Percentiles rank a stretch among this genome's conserved stretches.
Evolutionary conservation across 2,113 vertebrate species (phyloP).

Genomic region (Ranitomeya variabilis): DNA sequence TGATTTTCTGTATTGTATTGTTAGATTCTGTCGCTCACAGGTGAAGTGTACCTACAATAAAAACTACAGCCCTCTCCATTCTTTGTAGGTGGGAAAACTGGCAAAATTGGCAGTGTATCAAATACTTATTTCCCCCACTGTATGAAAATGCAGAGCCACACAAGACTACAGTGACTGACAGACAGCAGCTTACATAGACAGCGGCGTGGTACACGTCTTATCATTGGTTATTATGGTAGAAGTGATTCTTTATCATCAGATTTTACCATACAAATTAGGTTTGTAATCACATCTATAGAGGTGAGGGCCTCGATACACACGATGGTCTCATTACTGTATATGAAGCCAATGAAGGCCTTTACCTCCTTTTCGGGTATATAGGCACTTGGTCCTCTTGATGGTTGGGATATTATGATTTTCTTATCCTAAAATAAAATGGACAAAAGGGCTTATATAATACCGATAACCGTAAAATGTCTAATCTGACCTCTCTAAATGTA

Average conservation of each 20-base stretch:
- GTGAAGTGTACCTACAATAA: too few species aligned
- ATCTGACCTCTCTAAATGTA: neutral
- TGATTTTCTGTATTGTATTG: too few species aligned
- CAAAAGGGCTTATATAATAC: constrained; percentile 47
- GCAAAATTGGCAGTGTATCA: too few species aligned
- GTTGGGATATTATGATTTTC: constrained; percentile 74
- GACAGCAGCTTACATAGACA: neutral
- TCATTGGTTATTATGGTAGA: neutral
- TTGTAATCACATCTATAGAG: neutral
- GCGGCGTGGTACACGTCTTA: neutral
- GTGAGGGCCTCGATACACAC: neutral
- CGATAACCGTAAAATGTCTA: neutral
- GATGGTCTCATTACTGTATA: neutral
- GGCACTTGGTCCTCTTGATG: constrained; percentile 84
- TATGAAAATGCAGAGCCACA: neutral
- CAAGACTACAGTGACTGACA: neutral
- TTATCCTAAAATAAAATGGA: constrained; percentile 73
- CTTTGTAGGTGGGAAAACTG: too few species aligned
- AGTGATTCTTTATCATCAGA: neutral
- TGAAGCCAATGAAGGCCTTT: constrained; percentile 60
- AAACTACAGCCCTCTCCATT: too few species aligned
- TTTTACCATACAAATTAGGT: neutral
- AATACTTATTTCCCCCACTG: too few species aligned
- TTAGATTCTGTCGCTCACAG: too few species aligned
- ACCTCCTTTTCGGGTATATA: constrained; percentile 87